phyloP scores from a whole-genome alignment of 1,140 invertebrate genomes.

The Heliconius eleuchia region DNA sequence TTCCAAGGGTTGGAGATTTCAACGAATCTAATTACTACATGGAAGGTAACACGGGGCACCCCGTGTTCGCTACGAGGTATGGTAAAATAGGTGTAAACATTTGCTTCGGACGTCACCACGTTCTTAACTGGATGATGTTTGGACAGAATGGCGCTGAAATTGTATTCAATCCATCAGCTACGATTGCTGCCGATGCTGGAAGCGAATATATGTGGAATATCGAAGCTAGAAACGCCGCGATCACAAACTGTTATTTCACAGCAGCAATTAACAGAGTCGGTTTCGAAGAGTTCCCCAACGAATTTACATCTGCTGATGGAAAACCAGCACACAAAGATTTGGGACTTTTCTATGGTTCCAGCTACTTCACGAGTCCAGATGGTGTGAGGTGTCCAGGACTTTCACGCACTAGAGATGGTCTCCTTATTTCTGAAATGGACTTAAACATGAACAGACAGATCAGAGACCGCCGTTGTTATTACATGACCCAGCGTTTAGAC shows the following conservation, averaged over 20 bases:
- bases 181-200: slow-evolving; percentile 84
- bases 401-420: slow-evolving; percentile 92
- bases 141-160: slow-evolving; percentile 99
- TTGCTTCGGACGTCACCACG: slow-evolving; percentile 99
- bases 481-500: slow-evolving; percentile 97
- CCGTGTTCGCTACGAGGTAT: slow-evolving; percentile 93
- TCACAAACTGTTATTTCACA: slow-evolving; percentile 97
- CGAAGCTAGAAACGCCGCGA: slow-evolving; percentile 97
- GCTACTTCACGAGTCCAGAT: slow-evolving; percentile 97
- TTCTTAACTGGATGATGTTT: slow-evolving; percentile 98
- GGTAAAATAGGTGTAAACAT: slow-evolving; percentile 97
- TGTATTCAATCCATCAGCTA: slow-evolving; percentile 99
- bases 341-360: slow-evolving; percentile 98
- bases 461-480: slow-evolving; percentile 96
- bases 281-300: slow-evolving; percentile 87
- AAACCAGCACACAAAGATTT: slow-evolving; percentile 95
- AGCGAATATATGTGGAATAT: slow-evolving; percentile 98
- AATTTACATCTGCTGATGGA: slow-evolving; percentile 97
- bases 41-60: slow-evolving; percentile 97
- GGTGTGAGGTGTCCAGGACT: slow-evolving; percentile 96
- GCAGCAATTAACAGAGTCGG: slow-evolving; percentile 98
- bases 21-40: slow-evolving; percentile 99
- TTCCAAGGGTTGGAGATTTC: slow-evolving; percentile 98
- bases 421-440: slow-evolving; percentile 95
- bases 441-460: slow-evolving; percentile 97